Evolutionary conservation across 2,888 invertebrate genomes (phyloP).

Genomic region (Tiphia femorata): DNA sequence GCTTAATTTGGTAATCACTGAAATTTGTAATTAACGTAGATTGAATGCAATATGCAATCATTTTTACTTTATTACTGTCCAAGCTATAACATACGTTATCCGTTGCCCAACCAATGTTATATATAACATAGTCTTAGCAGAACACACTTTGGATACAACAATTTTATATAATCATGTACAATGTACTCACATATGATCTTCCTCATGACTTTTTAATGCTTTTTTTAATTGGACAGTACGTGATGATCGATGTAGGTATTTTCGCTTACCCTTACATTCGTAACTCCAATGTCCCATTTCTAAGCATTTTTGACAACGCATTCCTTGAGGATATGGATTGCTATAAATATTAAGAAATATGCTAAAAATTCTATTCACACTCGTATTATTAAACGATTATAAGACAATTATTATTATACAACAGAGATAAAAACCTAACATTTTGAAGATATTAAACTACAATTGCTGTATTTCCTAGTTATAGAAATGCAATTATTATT

Average conservation of each 20-base stretch:
- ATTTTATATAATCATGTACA: neutral
- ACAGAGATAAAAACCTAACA: neutral
- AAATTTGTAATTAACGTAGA: too few relatives aligned
- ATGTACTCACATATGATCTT: slow-evolving; percentile 47
- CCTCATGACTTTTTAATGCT: slow-evolving; percentile 72
- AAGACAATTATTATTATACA: neutral
- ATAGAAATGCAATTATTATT: neutral
- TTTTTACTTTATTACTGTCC: slow-evolving; percentile 5
- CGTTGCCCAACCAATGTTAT: too few relatives aligned
- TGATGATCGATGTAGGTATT: slow-evolving; percentile 86
- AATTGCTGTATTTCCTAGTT: too few relatives aligned
- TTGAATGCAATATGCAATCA: too few relatives aligned
- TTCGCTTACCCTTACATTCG: slow-evolving; percentile 91
- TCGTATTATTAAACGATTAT: neutral
- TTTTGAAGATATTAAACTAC: too few relatives aligned
- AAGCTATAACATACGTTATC: too few relatives aligned
- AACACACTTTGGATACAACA: neutral
- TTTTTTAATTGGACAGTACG: slow-evolving; percentile 86
- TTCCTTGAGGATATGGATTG: slow-evolving; percentile 78
- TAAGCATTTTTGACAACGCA: slow-evolving; percentile 92
- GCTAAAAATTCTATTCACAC: neutral
- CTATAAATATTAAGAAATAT: slow-evolving; percentile 44
- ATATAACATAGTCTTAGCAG: too few relatives aligned
- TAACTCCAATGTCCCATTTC: slow-evolving; percentile 96
- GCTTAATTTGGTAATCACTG: too few relatives aligned